These are phyloP conservation scores for Andrena fulva DNA, from an alignment of 2,888 invertebrate genomes.

Conservation along the genomic window DNA sequence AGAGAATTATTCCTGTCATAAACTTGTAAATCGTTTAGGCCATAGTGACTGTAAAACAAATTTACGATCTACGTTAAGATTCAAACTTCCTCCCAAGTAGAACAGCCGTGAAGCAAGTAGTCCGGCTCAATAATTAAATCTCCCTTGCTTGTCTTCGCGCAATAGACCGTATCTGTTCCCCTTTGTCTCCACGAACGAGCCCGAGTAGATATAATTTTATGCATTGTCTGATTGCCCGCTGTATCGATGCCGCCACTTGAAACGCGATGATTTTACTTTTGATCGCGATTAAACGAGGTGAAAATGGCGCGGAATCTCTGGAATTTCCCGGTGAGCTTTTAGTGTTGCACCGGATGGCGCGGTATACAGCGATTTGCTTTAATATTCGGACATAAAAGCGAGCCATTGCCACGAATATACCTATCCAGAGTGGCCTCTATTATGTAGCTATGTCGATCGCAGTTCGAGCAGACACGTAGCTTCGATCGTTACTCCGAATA, in stretches of 20 bases:
- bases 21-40: not conserved
- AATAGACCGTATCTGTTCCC: not conserved
- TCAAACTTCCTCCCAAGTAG: not conserved
- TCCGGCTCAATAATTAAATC: conserved; percentile 2
- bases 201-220: not conserved
- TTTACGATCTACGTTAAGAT: not conserved
- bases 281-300: not conserved
- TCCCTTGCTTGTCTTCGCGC: not conserved
- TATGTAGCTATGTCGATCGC: not conserved
- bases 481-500: not conserved
- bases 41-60: not conserved
- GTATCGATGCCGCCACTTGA: not conserved
- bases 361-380: conserved; percentile 9
- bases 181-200: not conserved
- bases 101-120: conserved; percentile 3
- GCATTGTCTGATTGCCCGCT: not conserved
- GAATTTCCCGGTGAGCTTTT: not conserved
- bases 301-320: conserved; percentile 1
- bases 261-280: conserved; percentile 7
- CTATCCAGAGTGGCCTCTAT: not conserved
- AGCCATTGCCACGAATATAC: not conserved
- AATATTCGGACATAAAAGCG: conserved; percentile 26
- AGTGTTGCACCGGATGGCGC: not conserved
- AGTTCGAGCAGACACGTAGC: not conserved
- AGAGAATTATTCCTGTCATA: not conserved